A percentile compares a stretch with the other conserved stretches of the same genome.
These are phyloP conservation scores for Porphyrio hochstetteri DNA, from an alignment of 2,113 vertebrate genomes.

Conservation along the genomic window DNA sequence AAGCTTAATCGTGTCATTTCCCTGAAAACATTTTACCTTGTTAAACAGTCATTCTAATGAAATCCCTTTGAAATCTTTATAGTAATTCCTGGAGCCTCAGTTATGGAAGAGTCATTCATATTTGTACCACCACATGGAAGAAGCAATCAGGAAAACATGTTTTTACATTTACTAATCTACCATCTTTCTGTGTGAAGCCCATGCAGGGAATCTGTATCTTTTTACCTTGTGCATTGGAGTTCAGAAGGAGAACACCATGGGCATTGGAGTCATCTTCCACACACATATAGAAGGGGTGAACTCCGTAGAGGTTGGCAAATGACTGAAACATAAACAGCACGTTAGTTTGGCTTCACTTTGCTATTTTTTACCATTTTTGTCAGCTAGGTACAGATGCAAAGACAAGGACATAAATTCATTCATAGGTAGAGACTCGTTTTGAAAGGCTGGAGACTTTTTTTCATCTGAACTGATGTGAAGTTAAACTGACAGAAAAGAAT, in stretches of 20 bases:
- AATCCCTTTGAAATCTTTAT: not conserved
- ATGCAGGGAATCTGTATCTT: not conserved
- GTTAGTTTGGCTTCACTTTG: not conserved
- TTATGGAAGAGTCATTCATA: not conserved
- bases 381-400: not conserved
- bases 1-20: not conserved
- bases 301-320: conserved; percentile 54
- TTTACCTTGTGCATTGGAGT: conserved; percentile 66
- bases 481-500: not conserved
- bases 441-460: not conserved
- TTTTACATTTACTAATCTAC: not conserved
- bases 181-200: not conserved
- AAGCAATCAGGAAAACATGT: not conserved
- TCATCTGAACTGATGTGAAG: not conserved
- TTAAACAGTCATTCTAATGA: not conserved
- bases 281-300: conserved; percentile 62
- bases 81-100: not conserved
- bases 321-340: conserved; percentile 23
- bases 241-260: conserved; percentile 57
- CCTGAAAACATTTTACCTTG: not conserved
- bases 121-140: not conserved
- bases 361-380: not conserved
- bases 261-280: conserved; percentile 46
- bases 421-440: not conserved
- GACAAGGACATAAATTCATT: not conserved